phyloP scores from a whole-genome alignment of 2,113 vertebrate genomes.

The Lates calcarifer region DNA sequence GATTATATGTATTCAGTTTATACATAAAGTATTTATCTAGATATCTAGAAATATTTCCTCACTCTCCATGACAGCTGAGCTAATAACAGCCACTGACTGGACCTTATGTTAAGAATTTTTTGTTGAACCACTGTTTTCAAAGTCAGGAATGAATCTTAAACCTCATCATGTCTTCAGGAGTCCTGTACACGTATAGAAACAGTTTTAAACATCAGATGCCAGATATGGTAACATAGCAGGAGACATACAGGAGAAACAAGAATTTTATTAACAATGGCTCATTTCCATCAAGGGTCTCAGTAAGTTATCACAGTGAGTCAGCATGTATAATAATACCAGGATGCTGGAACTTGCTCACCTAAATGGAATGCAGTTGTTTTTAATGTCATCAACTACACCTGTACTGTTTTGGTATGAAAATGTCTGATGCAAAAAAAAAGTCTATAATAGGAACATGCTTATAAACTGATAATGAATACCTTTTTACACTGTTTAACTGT shows the following conservation, averaged over 20 bases:
- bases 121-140: background rate
- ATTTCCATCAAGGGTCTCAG: background rate
- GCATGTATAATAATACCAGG: background rate
- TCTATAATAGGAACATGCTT: background rate
- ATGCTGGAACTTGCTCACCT: background rate
- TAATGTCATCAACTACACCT: background rate
- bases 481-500: background rate
- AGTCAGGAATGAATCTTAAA: no score
- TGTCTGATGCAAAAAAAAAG: background rate
- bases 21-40: background rate
- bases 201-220: no score
- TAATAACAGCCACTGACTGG: no score
- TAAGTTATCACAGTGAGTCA: background rate
- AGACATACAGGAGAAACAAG: background rate
- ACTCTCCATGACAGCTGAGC: no score
- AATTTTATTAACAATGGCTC: background rate
- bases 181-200: background rate
- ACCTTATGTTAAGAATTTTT: no score
- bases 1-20: background rate
- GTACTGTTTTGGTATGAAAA: background rate
- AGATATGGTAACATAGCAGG: background rate
- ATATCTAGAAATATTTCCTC: background rate
- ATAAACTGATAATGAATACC: background rate
- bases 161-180: background rate
- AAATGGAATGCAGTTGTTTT: background rate